Conservation (phyloP, 1,140 invertebrate species). For the Cydia strobilella region DNA sequence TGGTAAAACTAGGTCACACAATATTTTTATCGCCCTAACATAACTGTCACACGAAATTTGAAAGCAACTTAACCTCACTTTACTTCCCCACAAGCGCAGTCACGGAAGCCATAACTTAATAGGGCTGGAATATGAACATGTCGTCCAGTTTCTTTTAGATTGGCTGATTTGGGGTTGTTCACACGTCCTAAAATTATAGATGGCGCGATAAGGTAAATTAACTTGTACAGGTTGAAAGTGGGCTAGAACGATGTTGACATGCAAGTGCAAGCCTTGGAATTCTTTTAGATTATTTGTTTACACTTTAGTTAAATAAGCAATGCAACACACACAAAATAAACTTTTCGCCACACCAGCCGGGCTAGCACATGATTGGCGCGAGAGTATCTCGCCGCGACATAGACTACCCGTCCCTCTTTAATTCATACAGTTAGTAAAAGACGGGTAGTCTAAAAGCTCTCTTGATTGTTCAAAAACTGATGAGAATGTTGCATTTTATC, state of each 20-base stretch:
- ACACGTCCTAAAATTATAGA: conserved; percentile 32
- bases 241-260: conserved; percentile 18
- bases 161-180: conserved; percentile 23
- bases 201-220: conserved; percentile 23
- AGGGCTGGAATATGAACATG: conserved; percentile 14
- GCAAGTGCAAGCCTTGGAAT: background rate
- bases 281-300: background rate
- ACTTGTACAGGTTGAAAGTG: conserved; percentile 25
- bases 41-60: conserved; percentile 13
- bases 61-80: conserved; percentile 2
- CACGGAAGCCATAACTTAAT: conserved; percentile 24
- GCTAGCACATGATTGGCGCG: no score
- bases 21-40: background rate
- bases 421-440: no score
- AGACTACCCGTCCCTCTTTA: no score
- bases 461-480: no score
- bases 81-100: background rate
- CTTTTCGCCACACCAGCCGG: no score
- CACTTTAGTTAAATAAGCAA: background rate
- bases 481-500: no score
- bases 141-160: conserved; percentile 17
- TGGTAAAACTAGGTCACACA: background rate
- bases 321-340: no score
- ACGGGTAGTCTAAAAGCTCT: no score
- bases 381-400: no score